Evolutionary conservation across 2,113 vertebrate species (phyloP), one percentile per base, ranked within the genome.

Genomic region (Setophaga petechia): DNA sequence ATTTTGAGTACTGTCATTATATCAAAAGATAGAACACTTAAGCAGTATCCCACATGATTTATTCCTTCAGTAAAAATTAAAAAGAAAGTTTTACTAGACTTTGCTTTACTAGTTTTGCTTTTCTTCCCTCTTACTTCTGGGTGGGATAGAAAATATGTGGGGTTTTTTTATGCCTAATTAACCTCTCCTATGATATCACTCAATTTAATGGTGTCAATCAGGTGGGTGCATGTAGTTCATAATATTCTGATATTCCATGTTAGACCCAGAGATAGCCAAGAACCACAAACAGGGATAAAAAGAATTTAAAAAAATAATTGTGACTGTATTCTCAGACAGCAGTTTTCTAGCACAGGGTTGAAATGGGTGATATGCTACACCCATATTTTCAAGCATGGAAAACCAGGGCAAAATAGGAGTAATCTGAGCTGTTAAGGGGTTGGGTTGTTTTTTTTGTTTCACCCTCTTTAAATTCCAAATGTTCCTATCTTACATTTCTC

Each of bases 401-500:
- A 90, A 30, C 8, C 4, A 33, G 25, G n/a, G 16, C 6, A 66
- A 69, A 85, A 73, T 3, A 76, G 17, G 8, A 87, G 58, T 41
- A 87, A 41, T 30, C 8, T 49, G 37, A 82, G 20, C 20, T 78
- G 12, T 41, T 43, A 20, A 15, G 22, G 6, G 19, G 14, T 41
- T 30, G 8, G 11, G 4, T 23, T 16, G 20, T 14, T 22, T 14
- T 16, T 25, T n/a, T 22, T 11, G 1, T 2, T 3, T 5, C 17
- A 13, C 5, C 7, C 4, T 28, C 22, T 74, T 81, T 63, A 67
- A 83, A 80, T 86, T 74, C 43, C 25, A 43, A 15, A 35, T 8
- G 5, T 55, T 83, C 31, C 10, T 74, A 9, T 18, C 22, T 59
- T 83, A 8, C 69, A 35, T 69, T 77, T 54, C 46, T 55, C 43